Percentiles rank a stretch among this genome's conserved stretches.
phyloP scores from a whole-genome alignment of 2,797 vertebrate species.

The Ptychobarbus kaznakovi region DNA sequence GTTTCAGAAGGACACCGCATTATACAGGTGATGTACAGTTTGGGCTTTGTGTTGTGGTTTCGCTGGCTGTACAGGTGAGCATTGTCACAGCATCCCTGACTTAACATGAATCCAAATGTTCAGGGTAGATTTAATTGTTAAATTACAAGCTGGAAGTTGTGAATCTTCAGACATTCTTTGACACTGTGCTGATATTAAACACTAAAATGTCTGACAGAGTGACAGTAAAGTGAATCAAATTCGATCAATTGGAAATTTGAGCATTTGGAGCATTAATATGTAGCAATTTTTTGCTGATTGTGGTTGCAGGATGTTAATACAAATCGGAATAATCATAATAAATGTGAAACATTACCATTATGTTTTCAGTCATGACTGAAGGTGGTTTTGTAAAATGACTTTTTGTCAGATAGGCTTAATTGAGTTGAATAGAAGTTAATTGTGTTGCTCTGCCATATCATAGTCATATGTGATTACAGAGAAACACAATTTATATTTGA shows the following conservation, averaged over 20 bases:
- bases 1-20: neutral
- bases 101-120: neutral
- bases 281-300: neutral
- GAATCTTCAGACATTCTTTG: neutral
- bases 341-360: neutral
- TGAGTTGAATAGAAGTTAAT: neutral
- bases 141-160: neutral
- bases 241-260: neutral
- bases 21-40: slow-evolving; percentile 27
- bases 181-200: neutral
- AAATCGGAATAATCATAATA: neutral
- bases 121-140: neutral
- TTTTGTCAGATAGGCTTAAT: neutral
- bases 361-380: neutral
- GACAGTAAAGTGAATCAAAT: neutral
- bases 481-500: neutral
- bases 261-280: neutral
- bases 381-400: neutral
- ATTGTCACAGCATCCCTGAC: neutral
- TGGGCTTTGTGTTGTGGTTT: neutral
- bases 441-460: neutral
- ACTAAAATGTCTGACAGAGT: neutral
- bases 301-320: neutral
- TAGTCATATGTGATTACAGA: neutral
- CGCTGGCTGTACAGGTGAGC: neutral